Percentiles rank a stretch among this genome's conserved stretches.
Conservation (phyloP, 64 coral and sea anemone genomes). For the Montipora efflorescens region DNA sequence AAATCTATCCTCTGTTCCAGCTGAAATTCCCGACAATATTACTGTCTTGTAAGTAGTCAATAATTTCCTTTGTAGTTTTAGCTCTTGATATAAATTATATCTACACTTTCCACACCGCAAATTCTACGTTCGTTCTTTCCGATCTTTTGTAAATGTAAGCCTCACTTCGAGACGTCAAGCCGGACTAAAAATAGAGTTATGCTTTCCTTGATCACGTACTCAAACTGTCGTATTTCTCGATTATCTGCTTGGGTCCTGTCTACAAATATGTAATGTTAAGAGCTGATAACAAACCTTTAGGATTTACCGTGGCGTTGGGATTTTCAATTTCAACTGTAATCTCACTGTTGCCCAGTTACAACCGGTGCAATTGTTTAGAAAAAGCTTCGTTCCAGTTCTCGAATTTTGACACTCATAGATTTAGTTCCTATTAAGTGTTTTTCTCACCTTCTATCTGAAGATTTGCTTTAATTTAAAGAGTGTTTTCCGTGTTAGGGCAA, state of each 20-base stretch:
- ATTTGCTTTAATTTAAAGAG: not conserved
- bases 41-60: constrained; percentile 33
- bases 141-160: not conserved
- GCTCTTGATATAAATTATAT: not conserved
- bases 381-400: not conserved
- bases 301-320: not conserved
- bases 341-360: not conserved
- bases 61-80: not conserved
- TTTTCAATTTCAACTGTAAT: constrained; percentile 4
- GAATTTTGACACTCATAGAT: constrained; percentile 3
- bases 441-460: not conserved
- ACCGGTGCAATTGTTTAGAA: not conserved
- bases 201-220: constrained; percentile 38
- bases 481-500: not conserved
- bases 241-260: not conserved
- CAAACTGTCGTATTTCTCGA: constrained; percentile 19
- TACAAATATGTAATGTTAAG: not conserved
- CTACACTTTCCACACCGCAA: not conserved
- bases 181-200: constrained; percentile 40
- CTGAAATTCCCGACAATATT: constrained; percentile 25
- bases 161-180: constrained; percentile 3
- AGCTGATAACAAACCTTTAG: not conserved
- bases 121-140: not conserved
- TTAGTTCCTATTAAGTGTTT: constrained; percentile 1
- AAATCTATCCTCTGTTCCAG: not conserved